These are phyloP conservation scores for Temnothorax rugatulus DNA, from an alignment of 2,888 invertebrate genomes.

Conservation along the genomic window DNA sequence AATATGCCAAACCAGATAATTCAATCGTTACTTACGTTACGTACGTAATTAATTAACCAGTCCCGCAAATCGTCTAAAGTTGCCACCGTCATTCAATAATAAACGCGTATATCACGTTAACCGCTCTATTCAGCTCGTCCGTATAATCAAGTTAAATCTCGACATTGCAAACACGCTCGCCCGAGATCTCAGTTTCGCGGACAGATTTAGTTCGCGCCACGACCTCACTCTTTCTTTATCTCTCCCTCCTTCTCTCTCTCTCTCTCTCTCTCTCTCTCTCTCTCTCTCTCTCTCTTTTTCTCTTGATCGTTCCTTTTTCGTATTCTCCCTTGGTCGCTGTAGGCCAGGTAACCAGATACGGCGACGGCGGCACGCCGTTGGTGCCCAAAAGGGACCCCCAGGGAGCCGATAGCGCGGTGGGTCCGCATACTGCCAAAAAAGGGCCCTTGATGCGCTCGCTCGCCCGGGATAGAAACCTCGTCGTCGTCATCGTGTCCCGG, in stretches of 20 bases:
- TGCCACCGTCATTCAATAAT: not conserved
- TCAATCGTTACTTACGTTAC: not conserved
- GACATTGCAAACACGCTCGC: conserved; percentile 61
- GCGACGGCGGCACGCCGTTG: conserved; percentile 72
- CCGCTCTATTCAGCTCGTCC: conserved; percentile 26
- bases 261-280: conserved; percentile 60
- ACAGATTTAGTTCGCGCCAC: conserved; percentile 71
- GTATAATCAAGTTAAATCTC: conserved; percentile 52
- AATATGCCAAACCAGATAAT: not conserved
- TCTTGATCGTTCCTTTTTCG: conserved; percentile 50
- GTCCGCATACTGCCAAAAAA: conserved; percentile 64
- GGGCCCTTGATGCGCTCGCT: conserved; percentile 43
- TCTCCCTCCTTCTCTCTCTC: not conserved
- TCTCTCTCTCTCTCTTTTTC: conserved; percentile 58
- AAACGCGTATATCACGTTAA: conserved; percentile 33
- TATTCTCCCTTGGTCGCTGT: conserved; percentile 45
- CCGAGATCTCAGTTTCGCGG: conserved; percentile 63
- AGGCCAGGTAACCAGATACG: conserved; percentile 77
- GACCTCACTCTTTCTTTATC: conserved; percentile 50
- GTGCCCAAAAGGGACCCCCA: conserved; percentile 76
- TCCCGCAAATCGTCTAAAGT: conserved; percentile 12
- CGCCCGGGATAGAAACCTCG: conserved; percentile 67
- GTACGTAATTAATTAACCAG: not conserved
- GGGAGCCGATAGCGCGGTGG: conserved; percentile 67
- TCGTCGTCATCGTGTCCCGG: conserved; percentile 34